These are phyloP conservation scores for Sphaerophoria rueppellii DNA, from an alignment of 2,888 invertebrate genomes.

Conservation along the genomic window DNA sequence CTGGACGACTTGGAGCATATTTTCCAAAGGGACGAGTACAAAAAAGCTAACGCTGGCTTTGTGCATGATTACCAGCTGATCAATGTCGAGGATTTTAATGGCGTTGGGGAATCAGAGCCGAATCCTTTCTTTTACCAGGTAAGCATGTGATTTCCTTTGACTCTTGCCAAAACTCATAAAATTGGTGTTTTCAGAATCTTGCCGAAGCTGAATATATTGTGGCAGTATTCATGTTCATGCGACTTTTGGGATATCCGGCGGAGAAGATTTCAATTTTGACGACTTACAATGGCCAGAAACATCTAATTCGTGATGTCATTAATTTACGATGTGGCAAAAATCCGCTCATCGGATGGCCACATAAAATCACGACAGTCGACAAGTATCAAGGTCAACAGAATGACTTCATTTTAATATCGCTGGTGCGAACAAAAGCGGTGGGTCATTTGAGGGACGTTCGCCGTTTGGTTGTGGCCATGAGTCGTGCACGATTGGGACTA, in stretches of 20 bases:
- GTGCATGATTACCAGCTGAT: conserved; percentile 96
- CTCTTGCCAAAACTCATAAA: neutral
- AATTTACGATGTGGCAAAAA: conserved; percentile 96
- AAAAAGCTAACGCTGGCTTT: conserved; percentile 95
- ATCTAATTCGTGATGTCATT: conserved; percentile 97
- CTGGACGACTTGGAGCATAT: conserved; percentile 97
- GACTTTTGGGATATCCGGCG: conserved; percentile 97
- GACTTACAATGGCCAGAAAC: conserved; percentile 99
- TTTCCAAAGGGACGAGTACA: conserved; percentile 91
- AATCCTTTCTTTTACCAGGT: conserved; percentile 99
- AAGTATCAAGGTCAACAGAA: conserved; percentile 99
- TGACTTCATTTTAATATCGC: conserved; percentile 97
- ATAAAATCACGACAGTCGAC: conserved; percentile 98
- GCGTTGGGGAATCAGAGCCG: conserved; percentile 98
- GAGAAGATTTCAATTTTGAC: conserved; percentile 98
- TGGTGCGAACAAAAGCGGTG: conserved; percentile 98
- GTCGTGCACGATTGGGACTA: conserved; percentile 96
- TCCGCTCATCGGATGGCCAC: conserved; percentile 95
- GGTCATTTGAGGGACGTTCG: conserved; percentile 98
- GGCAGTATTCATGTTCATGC: conserved; percentile 99
- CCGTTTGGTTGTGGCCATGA: conserved; percentile 98
- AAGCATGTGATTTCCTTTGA: conserved; percentile 41
- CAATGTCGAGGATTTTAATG: conserved; percentile 98
- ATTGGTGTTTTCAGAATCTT: conserved; percentile 85
- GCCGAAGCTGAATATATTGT: conserved; percentile 97